Evolutionary conservation across 1,140 invertebrate species (phyloP).

Genomic region (Metopolophium dirhodum): DNA sequence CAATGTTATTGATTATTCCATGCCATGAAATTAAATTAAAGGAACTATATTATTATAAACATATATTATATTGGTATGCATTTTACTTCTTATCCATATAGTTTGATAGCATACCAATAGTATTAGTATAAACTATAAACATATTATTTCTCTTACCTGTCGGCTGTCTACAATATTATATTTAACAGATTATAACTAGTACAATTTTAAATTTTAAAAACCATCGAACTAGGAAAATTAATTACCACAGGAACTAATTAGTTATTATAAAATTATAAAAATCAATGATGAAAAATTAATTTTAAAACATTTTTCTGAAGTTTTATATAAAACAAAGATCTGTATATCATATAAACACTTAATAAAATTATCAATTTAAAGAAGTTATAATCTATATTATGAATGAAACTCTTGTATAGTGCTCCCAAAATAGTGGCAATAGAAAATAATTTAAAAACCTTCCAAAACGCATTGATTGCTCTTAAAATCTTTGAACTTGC

Average conservation of each 20-base stretch:
- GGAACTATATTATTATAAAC: neutral
- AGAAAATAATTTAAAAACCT: neutral
- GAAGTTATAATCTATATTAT: neutral
- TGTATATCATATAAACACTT: neutral
- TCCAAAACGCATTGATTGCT: neutral
- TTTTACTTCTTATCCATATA: neutral
- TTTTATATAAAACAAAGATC: neutral
- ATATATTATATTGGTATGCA: neutral
- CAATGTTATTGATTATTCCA: neutral
- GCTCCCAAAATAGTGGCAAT: neutral
- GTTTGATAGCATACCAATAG: neutral
- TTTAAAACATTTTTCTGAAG: neutral
- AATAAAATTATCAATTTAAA: neutral
- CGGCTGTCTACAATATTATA: neutral
- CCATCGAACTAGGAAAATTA: neutral
- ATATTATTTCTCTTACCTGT: neutral
- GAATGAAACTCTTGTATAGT: neutral
- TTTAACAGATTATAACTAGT: neutral
- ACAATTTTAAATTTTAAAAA: neutral
- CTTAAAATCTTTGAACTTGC: neutral
- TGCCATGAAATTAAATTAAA: neutral
- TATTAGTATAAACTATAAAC: neutral
- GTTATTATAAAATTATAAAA: neutral
- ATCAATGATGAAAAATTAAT: neutral
- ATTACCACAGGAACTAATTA: neutral